phyloP scores from a whole-genome alignment of 2,888 invertebrate species.

The Busseola fusca region DNA sequence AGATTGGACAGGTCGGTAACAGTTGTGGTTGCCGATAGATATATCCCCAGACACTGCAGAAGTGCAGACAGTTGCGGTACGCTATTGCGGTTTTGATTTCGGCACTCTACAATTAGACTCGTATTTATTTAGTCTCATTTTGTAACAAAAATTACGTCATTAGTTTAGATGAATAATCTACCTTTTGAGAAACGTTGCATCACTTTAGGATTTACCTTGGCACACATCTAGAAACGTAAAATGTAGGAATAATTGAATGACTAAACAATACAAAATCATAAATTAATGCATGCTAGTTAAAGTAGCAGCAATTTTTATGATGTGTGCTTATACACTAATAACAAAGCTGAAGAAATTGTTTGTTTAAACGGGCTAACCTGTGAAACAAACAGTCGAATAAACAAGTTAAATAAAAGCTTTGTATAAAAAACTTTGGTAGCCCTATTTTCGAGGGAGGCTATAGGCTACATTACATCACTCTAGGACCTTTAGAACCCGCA shows the following conservation, averaged over 20 bases:
- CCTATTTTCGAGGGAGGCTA: no score
- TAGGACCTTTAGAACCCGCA: no score
- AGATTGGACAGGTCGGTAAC: conserved; percentile 13
- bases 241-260: not conserved
- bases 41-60: not conserved
- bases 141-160: not conserved
- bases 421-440: no score
- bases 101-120: not conserved
- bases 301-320: not conserved
- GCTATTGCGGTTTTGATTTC: conserved; percentile 28
- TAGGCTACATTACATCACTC: no score
- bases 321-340: not conserved
- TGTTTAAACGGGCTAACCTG: not conserved
- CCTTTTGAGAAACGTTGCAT: no score
- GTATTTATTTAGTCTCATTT: not conserved
- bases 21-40: not conserved
- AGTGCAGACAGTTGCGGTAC: conserved; percentile 9
- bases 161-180: not conserved
- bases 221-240: not conserved
- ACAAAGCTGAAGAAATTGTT: not conserved
- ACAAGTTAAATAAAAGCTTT: no score
- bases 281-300: not conserved
- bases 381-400: not conserved
- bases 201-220: not conserved
- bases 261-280: not conserved